Base-by-base conservation (phyloP, 2,797 vertebrate species). In the Hydrophis major region DNA sequence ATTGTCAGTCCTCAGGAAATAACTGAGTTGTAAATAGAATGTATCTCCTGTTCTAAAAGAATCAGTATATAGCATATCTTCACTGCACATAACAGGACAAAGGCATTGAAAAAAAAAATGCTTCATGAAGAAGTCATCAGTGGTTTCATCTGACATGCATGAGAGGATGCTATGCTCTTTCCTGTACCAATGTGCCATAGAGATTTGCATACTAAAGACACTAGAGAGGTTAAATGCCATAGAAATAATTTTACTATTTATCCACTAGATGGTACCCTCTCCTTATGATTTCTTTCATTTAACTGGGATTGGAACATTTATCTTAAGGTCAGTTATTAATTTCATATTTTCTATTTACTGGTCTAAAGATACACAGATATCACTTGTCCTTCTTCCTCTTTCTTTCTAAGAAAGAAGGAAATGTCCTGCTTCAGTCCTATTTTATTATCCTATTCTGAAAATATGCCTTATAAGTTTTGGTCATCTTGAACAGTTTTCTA, bases 261-360 rank as follows among this genome's bases (percentile, higher is more conserved):
- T 96, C 93, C 98, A 96, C 97, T 95, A 98, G 97, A 95, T 98
- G 98, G 97, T 97, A 97, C 93, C 96, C 96, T 97, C 93, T 93
- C 92, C 95, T 96, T 94, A 94, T 94, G 92, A 89, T 96, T 96
- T 91, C 93, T 56, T 1, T 92, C 47, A 95, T 95, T 61, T 92
- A 74, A 95, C 55, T 90, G 94, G 8, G 59, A 91, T 88, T 88
- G 90, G 90, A 61, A 92, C 42, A 56, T 90, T 93, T 95, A 92
- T 74, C 50, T 0, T 7, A 90, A 91, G 89, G 66, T 94, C 88
- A 94, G 0, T n/a, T 88, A 94, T 90, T 50, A 83, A 47, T 83
- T 90, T 94, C 91, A 89, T 83, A 3, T 50, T 47, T 61, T 56
- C 69, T 60, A 69, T 60, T 74, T 86, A 93, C 28, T 92, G 50